phyloP scores from a whole-genome alignment of 2,113 vertebrate species.

The Oenanthe oenanthe region DNA sequence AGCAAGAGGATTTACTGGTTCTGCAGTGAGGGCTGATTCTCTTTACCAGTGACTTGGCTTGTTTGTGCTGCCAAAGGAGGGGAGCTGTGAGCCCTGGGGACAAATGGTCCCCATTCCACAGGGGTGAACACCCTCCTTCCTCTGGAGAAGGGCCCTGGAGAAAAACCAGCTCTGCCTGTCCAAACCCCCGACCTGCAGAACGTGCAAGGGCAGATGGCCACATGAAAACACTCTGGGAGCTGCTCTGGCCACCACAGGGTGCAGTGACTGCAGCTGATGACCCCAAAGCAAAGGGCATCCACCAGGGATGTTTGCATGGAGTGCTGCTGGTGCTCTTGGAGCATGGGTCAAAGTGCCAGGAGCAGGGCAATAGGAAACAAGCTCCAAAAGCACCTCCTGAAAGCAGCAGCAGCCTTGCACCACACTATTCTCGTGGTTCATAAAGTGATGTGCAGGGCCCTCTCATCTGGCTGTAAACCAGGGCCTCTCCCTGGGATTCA shows the following conservation, averaged over 20 bases:
- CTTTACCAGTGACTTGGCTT: not conserved
- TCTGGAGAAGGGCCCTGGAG: not conserved
- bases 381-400: not conserved
- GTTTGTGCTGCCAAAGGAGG: not conserved
- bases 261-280: not conserved
- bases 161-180: constrained; percentile 24
- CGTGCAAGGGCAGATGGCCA: constrained; percentile 1
- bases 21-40: constrained; percentile 15
- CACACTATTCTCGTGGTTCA: fast-evolving
- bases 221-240: constrained; percentile 16
- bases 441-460: not conserved
- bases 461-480: not conserved
- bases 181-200: not conserved
- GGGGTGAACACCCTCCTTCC: not conserved
- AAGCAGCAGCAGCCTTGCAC: not conserved
- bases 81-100: not conserved
- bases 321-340: not conserved
- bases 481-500: not conserved
- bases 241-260: not conserved
- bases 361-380: not conserved
- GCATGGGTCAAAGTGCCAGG: fast-evolving
- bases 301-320: not conserved
- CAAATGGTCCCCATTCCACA: not conserved
- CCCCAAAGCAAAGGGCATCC: not conserved
- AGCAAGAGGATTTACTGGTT: constrained; percentile 53